Base-by-base conservation (phyloP, 1,140 invertebrate genomes). In the Papilio helenus region DNA sequence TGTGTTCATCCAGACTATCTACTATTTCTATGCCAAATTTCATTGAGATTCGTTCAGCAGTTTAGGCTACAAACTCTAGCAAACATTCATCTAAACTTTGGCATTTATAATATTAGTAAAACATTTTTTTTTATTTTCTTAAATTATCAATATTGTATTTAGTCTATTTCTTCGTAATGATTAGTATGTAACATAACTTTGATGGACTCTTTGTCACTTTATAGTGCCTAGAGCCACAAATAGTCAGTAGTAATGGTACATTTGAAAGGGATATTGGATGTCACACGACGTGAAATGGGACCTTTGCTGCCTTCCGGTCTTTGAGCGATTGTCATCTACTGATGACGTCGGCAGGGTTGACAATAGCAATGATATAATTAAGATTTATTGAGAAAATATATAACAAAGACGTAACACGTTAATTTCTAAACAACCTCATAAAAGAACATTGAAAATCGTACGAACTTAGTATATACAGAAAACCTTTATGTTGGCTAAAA, bases 301-400 rank as follows among this genome's bases (percentile, higher is more conserved):
- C 82, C 83, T 83, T 79, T 42, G 77, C 71, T 84, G 85, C 80
- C 88, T 86, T 91, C 89, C 89, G 89, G 89, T 89, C 88, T 90
- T 91, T 89, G 85, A 87, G 76, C 88, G 91, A 92, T 91, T 92
- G 89, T 92, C 91, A 91, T 91, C 86, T 88, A 82, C 81, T 89
- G 87, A 91, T 91, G 87, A 91, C 84, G 83, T 68, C 29, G 29
- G 0, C 79, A 90, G 88, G 89, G 89, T 49, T 87, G 81, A 7
- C 79, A 55, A 34, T 39, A 51, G 34, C 34, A 34, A 34, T 4
- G 34, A 4, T 34, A n/a, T n/a, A n/a, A n/a, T n/a, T n/a, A n/a
- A n/a, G n/a, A n/a, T n/a, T n/a, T n/a, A n/a, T n/a, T n/a, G n/a
- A 34, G 34, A 39, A 39, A 39, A 39, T 39, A 8, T 39, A 39